phyloP scores from a whole-genome alignment of 2,797 vertebrate genomes.

The Denticeps clupeoides region DNA sequence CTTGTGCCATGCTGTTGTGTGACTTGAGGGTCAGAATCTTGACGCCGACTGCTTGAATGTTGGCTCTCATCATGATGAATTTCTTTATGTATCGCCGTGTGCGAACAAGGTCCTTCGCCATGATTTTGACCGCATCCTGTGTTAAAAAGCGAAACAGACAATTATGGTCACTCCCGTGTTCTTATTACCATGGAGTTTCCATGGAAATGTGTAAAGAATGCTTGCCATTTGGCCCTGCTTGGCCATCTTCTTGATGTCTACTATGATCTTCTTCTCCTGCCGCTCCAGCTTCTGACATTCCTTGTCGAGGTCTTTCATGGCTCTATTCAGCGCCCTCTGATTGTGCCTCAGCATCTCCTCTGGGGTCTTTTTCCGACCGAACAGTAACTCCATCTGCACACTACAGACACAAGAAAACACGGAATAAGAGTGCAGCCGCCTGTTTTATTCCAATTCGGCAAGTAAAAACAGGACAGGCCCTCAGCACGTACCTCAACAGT shows the following conservation, averaged over 20 bases:
- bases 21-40: slow-evolving; percentile 95
- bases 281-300: slow-evolving; percentile 78
- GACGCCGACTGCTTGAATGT: slow-evolving; percentile 89
- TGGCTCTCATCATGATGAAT: slow-evolving; percentile 91
- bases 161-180: background rate
- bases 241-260: slow-evolving; percentile 94
- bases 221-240: slow-evolving; percentile 90
- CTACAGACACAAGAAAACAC: too few relatives aligned
- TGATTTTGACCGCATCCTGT: slow-evolving; percentile 90
- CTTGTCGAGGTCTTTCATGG: slow-evolving; percentile 82
- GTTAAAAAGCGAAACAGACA: slow-evolving; percentile 3
- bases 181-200: too few relatives aligned
- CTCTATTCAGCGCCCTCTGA: slow-evolving; percentile 75
- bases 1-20: slow-evolving; percentile 93
- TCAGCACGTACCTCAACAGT: too few relatives aligned
- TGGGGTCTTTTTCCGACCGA: slow-evolving; percentile 78
- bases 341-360: slow-evolving; percentile 87
- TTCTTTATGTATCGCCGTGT: slow-evolving; percentile 88
- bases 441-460: too few relatives aligned
- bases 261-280: slow-evolving; percentile 92
- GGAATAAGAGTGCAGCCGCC: too few relatives aligned
- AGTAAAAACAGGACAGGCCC: too few relatives aligned
- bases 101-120: slow-evolving; percentile 91
- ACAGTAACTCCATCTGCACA: slow-evolving; percentile 72
- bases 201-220: background rate